These are phyloP conservation scores for Chaenogobius annularis DNA, from an alignment of 2,113 vertebrate genomes.

Conservation along the genomic window DNA sequence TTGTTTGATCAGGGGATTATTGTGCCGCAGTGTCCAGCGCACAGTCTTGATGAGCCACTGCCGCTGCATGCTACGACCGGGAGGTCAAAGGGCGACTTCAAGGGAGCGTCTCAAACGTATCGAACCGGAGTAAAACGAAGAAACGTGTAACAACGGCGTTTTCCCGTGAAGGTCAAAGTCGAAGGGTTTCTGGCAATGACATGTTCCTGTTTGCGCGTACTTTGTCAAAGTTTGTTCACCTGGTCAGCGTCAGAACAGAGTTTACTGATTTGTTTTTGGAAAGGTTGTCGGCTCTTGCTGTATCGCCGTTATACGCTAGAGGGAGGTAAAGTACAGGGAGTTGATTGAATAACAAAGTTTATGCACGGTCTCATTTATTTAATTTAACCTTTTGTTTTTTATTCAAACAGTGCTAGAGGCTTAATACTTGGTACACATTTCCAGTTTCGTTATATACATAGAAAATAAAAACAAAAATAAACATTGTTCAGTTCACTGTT, in stretches of 20 bases:
- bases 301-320: neutral
- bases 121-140: constrained; percentile 7
- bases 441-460: too few relatives aligned
- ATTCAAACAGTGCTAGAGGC: too few relatives aligned
- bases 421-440: too few relatives aligned
- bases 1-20: neutral
- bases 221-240: constrained; percentile 28
- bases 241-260: neutral
- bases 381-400: too few relatives aligned
- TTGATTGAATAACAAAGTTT: too few relatives aligned
- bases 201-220: constrained; percentile 10
- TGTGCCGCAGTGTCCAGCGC: constrained; percentile 8
- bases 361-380: neutral
- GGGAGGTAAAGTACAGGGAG: neutral
- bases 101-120: constrained; percentile 65
- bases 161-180: neutral
- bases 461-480: too few relatives aligned
- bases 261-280: neutral
- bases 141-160: neutral
- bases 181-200: constrained; percentile 40
- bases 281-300: neutral
- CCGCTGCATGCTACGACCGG: constrained; percentile 50
- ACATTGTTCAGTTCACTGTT: too few relatives aligned
- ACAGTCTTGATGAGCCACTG: constrained; percentile 1
- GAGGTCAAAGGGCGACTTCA: constrained; percentile 29